Base-by-base conservation (phyloP, 2,797 vertebrate genomes). In the Fringilla coelebs region DNA sequence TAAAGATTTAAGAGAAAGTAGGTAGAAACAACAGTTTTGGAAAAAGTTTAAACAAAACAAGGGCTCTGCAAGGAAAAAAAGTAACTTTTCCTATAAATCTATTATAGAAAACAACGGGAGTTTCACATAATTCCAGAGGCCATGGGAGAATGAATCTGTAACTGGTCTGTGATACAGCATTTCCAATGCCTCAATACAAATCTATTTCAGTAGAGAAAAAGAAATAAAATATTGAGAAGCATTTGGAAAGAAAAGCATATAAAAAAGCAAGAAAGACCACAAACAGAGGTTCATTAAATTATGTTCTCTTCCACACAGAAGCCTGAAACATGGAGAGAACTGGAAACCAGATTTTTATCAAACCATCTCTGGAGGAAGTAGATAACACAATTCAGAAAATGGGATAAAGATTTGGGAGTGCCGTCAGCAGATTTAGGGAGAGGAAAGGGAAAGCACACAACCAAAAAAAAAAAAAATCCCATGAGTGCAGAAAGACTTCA, bases 261-360 rank as follows among this genome's bases (percentile, higher is more conserved):
- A 19, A 77, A 82, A 90, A 94, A 57, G 48, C 58, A 71, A 63
- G 43, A 76, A 76, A 13, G 12, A 46, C 38, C 48, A 79, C n/a
- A 40, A 68, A 45, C 6, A 49, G 26, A 66, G 6, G 45, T 94
- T 86, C 54, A 72, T 79, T 71, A 85, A 85, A 79, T 41, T 5
- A 85, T 85, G n/a, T 67, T 77, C 86, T 80, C 38, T 74, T 83
- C 65, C 34, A 90, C 11, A 60, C 6, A 85, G 74, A 82, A 48
- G 67, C 31, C 28, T 1, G 1, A 94, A 61, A 52, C 90, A 90
- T 77, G 31, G 88, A 67, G 67, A 94, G 72, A 95, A 77, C 57
- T 97, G 81, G 84, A 95, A 97, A 85, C 32, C 57, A 94, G 95
- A 94, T 94, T 95, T 93, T 95, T 92, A 96, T 97, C 93, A 89